Percentiles rank a stretch among this genome's conserved stretches.
phyloP scores from a whole-genome alignment of 2,797 vertebrate species.

The Muscicapa comitata region DNA sequence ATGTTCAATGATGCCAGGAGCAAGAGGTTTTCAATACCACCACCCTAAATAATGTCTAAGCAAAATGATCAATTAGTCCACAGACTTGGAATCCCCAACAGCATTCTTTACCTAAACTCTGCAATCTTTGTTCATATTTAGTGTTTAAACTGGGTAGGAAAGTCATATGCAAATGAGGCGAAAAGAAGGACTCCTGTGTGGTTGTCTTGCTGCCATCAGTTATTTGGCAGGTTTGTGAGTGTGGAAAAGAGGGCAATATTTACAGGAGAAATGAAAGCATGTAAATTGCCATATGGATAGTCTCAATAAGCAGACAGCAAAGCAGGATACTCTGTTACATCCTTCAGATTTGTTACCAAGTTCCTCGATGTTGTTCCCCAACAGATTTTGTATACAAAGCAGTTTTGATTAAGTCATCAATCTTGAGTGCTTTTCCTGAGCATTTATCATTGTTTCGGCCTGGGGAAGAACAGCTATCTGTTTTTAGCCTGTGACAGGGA shows the following conservation, averaged over 20 bases:
- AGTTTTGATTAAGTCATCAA: constrained; percentile 18
- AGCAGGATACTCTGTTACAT: not conserved
- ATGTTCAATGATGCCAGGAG: not conserved
- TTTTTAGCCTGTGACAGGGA: not conserved
- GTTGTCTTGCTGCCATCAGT: not conserved
- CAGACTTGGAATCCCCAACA: not conserved
- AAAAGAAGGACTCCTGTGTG: not conserved
- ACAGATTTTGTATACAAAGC: not conserved
- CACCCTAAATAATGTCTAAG: not conserved
- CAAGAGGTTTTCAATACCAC: not conserved
- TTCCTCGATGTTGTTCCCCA: not conserved
- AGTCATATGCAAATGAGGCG: not conserved
- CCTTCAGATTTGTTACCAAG: not conserved
- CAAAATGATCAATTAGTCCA: not conserved
- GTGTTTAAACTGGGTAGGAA: not conserved
- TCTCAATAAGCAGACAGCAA: not conserved
- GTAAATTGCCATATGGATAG: not conserved
- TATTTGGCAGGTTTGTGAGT: not conserved
- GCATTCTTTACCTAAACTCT: not conserved
- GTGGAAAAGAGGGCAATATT: not conserved
- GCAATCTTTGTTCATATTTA: not conserved
- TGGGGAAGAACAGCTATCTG: not conserved
- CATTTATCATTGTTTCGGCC: not conserved
- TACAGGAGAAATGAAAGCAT: not conserved
- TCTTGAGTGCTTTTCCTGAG: constrained; percentile 15